Conservation (phyloP, 2,797 vertebrate species). For the Gymnocypris eckloni region DNA sequence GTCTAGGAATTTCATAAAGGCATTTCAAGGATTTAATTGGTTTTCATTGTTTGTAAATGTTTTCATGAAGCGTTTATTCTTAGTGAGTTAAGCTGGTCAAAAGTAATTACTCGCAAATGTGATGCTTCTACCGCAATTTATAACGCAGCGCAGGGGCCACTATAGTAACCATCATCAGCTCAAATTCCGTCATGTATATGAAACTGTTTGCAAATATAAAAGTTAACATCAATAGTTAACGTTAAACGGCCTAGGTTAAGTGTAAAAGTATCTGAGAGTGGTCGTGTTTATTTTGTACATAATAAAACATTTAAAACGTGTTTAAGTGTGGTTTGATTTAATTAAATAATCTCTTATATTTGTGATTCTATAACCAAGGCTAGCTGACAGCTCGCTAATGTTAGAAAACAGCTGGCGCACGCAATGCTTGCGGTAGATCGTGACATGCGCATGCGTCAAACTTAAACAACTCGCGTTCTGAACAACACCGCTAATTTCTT, state of each 20-base stretch:
- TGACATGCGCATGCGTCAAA: too few species aligned
- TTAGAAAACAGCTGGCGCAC: too few species aligned
- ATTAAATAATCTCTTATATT: neutral
- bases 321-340: neutral
- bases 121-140: neutral
- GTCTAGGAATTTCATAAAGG: slow-evolving; percentile 8
- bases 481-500: too few species aligned
- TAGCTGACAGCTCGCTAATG: neutral
- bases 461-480: too few species aligned
- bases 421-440: too few species aligned
- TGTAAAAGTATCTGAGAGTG: too few species aligned
- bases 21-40: slow-evolving; percentile 6
- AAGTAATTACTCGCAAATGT: neutral
- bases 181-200: neutral
- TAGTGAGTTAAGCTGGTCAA: neutral
- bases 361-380: neutral
- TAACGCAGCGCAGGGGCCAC: neutral
- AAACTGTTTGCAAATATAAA: too few species aligned
- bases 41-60: neutral
- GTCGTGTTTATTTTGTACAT: neutral
- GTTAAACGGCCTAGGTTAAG: too few species aligned
- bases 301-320: neutral
- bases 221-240: too few species aligned
- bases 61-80: neutral
- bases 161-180: neutral